phyloP scores from a whole-genome alignment of 2,113 vertebrate genomes.

The Oreochromis tanganicae region DNA sequence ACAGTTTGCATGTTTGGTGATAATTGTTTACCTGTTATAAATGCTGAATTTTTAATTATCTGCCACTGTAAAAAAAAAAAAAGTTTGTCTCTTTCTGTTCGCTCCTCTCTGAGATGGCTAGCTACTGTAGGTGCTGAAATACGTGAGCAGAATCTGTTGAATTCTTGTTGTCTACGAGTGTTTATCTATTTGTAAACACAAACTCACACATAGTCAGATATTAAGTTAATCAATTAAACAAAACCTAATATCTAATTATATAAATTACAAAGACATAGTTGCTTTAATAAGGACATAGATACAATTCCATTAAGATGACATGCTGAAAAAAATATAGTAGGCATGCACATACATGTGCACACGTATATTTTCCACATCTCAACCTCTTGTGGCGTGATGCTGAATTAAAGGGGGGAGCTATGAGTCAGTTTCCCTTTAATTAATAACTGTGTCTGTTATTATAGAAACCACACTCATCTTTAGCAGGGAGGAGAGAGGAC shows the following conservation, averaged over 20 bases:
- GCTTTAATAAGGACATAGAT: neutral
- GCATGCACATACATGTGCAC: neutral
- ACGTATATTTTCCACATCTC: neutral
- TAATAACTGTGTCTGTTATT: conserved; percentile 65
- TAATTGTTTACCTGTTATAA: neutral
- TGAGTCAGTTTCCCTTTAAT: conserved; percentile 47
- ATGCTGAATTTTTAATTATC: neutral
- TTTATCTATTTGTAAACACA: neutral
- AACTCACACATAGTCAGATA: neutral
- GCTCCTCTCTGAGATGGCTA: neutral
- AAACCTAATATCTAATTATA: neutral
- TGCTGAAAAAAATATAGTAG: neutral
- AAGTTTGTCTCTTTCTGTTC: neutral
- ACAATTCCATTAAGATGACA: neutral
- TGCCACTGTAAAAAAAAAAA: neutral
- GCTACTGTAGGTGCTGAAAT: neutral
- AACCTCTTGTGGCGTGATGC: neutral
- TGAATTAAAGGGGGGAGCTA: conserved; percentile 45
- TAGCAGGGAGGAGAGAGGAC: conserved; percentile 45
- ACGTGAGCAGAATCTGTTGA: no score
- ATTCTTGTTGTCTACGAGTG: neutral
- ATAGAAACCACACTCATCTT: conserved; percentile 56
- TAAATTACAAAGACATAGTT: neutral
- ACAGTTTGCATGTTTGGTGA: neutral
- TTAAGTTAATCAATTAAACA: neutral